Evolutionary conservation across 2,113 vertebrate species (phyloP), one percentile per base, ranked within the genome.

Genomic region (Bagarius yarrelli): DNA sequence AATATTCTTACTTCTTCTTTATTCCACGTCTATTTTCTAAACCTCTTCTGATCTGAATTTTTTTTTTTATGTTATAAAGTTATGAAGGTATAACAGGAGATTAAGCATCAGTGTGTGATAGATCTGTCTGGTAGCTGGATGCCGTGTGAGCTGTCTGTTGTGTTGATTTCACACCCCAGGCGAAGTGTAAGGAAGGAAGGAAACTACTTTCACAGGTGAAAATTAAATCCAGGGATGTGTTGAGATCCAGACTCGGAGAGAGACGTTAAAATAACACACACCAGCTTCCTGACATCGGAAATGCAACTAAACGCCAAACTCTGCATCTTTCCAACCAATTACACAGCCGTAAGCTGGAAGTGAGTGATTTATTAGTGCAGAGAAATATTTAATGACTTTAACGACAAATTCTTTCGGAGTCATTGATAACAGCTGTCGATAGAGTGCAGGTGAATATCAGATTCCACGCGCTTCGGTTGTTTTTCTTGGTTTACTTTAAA

Each of bases 301-400:
- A 36, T 5, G 63, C 1, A 66, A 67, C 34, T 13, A 34, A 67
- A 67, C 13, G 15, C 64, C 6, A 44, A 71, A 14, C 52, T 2
- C 18, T 16, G 32, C 21, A 53, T 52, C 32, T 72, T 72, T 12
- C 5, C 12, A 12, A 13, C 0, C 13, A 56, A 56, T 55, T 32
- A 50, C 32, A 73, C 36, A 30, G 9, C 76, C 30, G 40, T 11
- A 21, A 60, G 15, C 55, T 32, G 56, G 25, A 47, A 61, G 40
- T 6, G 30, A 44, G 23, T 76, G 74, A 76, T 76, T 60, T 47
- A 47, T 76, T 61, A 47, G 15, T 30, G 40, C 60, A 30, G 75
- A 50, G 36, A 23, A 63, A 50, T 61, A 63, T 27, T 70, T 60
- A 76, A 76, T 76, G 18, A 60, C 56, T 70, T 47, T 77, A 77